Conservation (phyloP, 1,140 invertebrate species). For the Archivesica marissinica region DNA sequence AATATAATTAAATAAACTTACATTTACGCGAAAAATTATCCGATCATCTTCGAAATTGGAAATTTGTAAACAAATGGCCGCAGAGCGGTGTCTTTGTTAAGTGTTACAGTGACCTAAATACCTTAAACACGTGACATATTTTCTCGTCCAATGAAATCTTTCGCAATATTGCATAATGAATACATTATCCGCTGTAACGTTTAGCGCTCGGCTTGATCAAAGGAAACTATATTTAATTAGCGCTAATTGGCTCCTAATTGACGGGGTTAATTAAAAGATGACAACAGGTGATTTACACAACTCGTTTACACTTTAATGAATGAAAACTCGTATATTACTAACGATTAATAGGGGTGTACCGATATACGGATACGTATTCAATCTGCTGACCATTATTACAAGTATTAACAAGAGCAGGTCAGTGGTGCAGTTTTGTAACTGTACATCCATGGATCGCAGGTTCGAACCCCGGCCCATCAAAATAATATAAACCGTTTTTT, state of each 20-base stretch:
- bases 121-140: slow-evolving; percentile 62
- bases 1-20: slow-evolving; percentile 32
- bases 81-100: slow-evolving; percentile 62
- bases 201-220: slow-evolving; percentile 25
- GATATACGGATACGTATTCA: too few species aligned
- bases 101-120: slow-evolving; percentile 64
- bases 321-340: too few species aligned
- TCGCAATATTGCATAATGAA: slow-evolving; percentile 65
- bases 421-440: too few species aligned
- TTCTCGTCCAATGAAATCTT: slow-evolving; percentile 58
- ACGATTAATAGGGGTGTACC: too few species aligned
- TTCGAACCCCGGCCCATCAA: too few species aligned
- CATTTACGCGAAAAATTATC: slow-evolving; percentile 52
- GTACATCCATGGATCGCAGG: too few species aligned
- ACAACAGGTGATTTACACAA: too few species aligned
- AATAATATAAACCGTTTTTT: too few species aligned
- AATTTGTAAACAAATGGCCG: slow-evolving; percentile 63
- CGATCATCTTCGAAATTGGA: slow-evolving; percentile 62
- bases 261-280: background rate
- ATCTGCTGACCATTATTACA: too few species aligned
- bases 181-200: slow-evolving; percentile 33
- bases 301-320: too few species aligned
- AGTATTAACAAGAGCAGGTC: too few species aligned
- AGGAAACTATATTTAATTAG: background rate
- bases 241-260: background rate